Evolutionary conservation across 2,888 invertebrate species (phyloP).

Genomic region (Coleophora deauratella): DNA sequence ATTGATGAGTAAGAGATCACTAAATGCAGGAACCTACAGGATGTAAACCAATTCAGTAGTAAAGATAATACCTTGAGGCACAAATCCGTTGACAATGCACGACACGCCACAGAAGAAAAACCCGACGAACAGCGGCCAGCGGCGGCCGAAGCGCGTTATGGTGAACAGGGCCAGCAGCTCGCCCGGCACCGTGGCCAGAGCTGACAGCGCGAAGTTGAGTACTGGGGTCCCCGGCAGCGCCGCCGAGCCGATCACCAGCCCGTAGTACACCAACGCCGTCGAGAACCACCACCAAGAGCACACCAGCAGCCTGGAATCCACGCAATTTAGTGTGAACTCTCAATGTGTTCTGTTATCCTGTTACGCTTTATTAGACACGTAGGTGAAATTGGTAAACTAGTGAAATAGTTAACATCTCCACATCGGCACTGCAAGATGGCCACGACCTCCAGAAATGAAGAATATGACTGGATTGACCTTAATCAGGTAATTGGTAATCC

Average conservation of each 20-base stretch:
- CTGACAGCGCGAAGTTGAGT: conserved; percentile 78
- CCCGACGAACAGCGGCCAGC: conserved; percentile 58
- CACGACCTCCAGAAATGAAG: too few relatives aligned
- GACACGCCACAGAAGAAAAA: conserved; percentile 68
- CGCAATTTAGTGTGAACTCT: too few relatives aligned
- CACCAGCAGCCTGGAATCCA: conserved; percentile 9
- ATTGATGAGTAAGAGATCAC: too few relatives aligned
- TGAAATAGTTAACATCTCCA: too few relatives aligned
- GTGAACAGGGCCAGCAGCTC: conserved; percentile 64
- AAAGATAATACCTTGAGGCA: conserved; percentile 56
- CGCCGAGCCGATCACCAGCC: conserved; percentile 81
- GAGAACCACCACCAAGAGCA: conserved; percentile 74
- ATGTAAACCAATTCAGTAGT: too few relatives aligned
- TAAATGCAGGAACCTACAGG: too few relatives aligned
- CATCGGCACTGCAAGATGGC: too few relatives aligned
- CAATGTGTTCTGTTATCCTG: neutral
- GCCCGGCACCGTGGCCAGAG: conserved; percentile 74
- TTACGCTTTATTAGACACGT: neutral
- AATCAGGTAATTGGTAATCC: too few relatives aligned
- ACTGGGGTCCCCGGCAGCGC: conserved; percentile 80
- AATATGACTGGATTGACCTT: too few relatives aligned
- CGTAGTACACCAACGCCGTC: conserved; percentile 83
- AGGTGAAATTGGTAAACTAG: too few relatives aligned
- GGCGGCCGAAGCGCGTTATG: conserved; percentile 64
- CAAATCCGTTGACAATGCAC: conserved; percentile 55